These are phyloP conservation scores for Capricornis sumatraensis DNA, from an alignment of 2,113 vertebrate species.

Conservation along the genomic window DNA sequence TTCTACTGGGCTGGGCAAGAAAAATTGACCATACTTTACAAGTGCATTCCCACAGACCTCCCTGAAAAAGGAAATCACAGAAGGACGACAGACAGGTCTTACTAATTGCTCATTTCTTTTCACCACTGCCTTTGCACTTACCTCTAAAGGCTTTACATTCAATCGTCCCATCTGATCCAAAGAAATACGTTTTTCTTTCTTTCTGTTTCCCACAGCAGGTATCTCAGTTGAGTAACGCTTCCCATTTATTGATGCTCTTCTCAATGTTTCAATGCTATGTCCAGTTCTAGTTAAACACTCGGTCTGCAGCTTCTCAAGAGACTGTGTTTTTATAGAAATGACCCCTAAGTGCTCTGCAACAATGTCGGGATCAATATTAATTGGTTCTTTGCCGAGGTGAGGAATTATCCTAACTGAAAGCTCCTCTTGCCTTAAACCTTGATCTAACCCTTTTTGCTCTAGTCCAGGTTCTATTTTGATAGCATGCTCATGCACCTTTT, in stretches of 20 bases:
- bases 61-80: neutral
- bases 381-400: neutral
- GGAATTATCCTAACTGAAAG: conserved; percentile 50
- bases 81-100: neutral
- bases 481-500: neutral
- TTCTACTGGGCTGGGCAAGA: neutral
- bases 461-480: neutral
- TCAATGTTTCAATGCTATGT: conserved; percentile 36
- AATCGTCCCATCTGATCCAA: conserved; percentile 36
- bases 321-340: conserved; percentile 62
- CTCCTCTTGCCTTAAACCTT: neutral
- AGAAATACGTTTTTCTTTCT: conserved; percentile 1
- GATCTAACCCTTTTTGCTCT: neutral
- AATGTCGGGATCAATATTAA: conserved; percentile 45
- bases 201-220: neutral
- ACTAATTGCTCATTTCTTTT: neutral
- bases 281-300: conserved; percentile 16
- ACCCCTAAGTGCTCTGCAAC: conserved; percentile 60
- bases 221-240: neutral
- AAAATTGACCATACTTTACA: neutral
- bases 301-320: conserved; percentile 42
- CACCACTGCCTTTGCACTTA: conserved; percentile 7
- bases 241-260: neutral
- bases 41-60: neutral
- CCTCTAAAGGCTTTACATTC: conserved; percentile 51